A percentile compares a stretch with the other conserved stretches of the same genome.
phyloP scores from a whole-genome alignment of 2,113 vertebrate genomes.

The Cheirogaleus medius region DNA sequence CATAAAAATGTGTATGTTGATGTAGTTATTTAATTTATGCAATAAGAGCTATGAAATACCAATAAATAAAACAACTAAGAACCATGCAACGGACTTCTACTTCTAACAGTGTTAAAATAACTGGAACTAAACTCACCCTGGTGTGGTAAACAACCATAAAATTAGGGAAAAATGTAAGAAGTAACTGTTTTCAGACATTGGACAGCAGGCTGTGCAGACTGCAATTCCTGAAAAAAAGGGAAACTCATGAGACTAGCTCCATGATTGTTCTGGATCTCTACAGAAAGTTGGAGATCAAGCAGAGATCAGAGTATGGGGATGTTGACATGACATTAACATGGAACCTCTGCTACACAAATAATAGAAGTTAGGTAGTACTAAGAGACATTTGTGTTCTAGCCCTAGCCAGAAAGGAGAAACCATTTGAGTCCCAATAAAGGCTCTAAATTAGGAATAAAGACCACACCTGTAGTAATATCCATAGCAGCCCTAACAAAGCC shows the following conservation, averaged over 20 bases:
- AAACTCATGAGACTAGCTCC: neutral
- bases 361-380: neutral
- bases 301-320: neutral
- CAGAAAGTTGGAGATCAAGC: neutral
- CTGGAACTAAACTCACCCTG: constrained; percentile 50
- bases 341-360: neutral
- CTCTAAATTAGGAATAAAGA: neutral
- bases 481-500: neutral
- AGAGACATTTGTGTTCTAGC: neutral
- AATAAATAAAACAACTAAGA: constrained; percentile 26
- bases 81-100: neutral
- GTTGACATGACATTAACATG: too few species aligned
- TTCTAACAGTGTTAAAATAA: constrained; percentile 38
- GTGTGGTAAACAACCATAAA: constrained; percentile 30
- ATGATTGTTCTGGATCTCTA: neutral
- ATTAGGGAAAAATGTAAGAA: neutral
- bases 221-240: neutral
- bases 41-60: constrained; percentile 14
- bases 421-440: neutral
- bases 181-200: neutral
- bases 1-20: neutral
- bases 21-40: neutral
- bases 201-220: neutral
- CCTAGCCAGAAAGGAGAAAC: neutral
- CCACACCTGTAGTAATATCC: neutral